These are phyloP conservation scores for Nipponacmea schrenckii DNA, from an alignment of 2,888 invertebrate species.

Conservation along the genomic window DNA sequence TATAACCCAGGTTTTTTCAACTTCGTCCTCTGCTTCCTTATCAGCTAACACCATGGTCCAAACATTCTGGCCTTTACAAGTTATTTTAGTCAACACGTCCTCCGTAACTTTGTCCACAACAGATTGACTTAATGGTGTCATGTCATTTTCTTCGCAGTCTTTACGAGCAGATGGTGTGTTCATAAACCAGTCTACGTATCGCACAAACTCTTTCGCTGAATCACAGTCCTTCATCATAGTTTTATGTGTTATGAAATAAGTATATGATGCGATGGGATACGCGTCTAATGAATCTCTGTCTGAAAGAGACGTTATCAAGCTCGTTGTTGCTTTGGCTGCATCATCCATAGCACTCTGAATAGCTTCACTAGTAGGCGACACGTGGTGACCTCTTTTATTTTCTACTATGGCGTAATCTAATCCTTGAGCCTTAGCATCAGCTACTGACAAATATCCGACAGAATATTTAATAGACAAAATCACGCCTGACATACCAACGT, in stretches of 20 bases:
- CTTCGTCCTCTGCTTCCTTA: slow-evolving; percentile 35
- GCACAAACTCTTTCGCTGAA: slow-evolving; percentile 52
- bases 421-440: slow-evolving; percentile 37
- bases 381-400: slow-evolving; percentile 42
- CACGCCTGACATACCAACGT: slow-evolving; percentile 48
- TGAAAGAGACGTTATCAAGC: slow-evolving; percentile 30
- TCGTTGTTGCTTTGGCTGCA: slow-evolving; percentile 19
- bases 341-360: slow-evolving; percentile 49
- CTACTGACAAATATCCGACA: slow-evolving; percentile 55
- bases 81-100: slow-evolving; percentile 42
- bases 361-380: slow-evolving; percentile 31
- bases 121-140: slow-evolving; percentile 45
- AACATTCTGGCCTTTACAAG: slow-evolving; percentile 44
- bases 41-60: slow-evolving; percentile 43
- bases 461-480: slow-evolving; percentile 47
- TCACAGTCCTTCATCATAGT: slow-evolving; percentile 43
- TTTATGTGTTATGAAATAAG: slow-evolving; percentile 53
- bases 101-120: slow-evolving; percentile 33
- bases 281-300: slow-evolving; percentile 21
- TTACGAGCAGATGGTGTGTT: slow-evolving; percentile 27
- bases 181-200: slow-evolving; percentile 57
- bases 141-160: slow-evolving; percentile 31
- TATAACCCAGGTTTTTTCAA: slow-evolving; percentile 38
- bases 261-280: slow-evolving; percentile 57
- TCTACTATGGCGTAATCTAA: slow-evolving; percentile 42